Conservation (phyloP, 2,113 vertebrate genomes). For the Colaptes auratus region DNA sequence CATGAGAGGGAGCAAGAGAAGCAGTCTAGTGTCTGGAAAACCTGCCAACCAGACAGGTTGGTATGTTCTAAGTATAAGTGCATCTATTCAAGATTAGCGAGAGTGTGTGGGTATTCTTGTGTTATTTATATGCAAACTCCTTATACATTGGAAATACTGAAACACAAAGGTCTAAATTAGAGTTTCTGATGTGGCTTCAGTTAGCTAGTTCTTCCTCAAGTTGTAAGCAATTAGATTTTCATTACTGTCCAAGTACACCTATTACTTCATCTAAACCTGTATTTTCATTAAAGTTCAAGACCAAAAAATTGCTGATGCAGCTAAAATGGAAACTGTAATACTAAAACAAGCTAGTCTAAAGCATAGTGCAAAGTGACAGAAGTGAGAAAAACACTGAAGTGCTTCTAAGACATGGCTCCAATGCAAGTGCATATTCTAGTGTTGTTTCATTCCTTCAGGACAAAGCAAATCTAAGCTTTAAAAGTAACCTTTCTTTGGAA, state of each 20-base stretch:
- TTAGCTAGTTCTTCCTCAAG: background rate
- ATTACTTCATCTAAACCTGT: background rate
- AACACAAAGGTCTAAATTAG: background rate
- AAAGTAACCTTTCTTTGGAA: background rate
- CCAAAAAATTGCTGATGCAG: background rate
- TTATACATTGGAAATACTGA: background rate
- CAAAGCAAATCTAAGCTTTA: background rate
- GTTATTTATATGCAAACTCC: background rate
- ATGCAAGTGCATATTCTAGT: background rate
- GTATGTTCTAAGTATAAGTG: rapidly evolving
- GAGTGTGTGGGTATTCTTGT: background rate
- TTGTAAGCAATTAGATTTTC: background rate
- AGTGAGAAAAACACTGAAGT: background rate
- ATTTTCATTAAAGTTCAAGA: conserved; percentile 4
- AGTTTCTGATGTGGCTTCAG: conserved; percentile 21
- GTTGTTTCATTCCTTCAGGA: background rate
- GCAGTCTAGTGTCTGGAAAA: background rate
- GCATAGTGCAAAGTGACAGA: background rate
- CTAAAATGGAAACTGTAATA: background rate
- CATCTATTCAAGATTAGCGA: background rate
- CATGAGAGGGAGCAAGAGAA: background rate
- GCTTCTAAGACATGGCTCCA: background rate
- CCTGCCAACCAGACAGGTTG: background rate
- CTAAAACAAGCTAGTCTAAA: background rate
- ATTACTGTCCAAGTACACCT: background rate